Percentiles rank a stretch among this genome's conserved stretches.
Evolutionary conservation across 2,797 vertebrate species (phyloP).

Genomic region (Coregonus ussuriensis): DNA sequence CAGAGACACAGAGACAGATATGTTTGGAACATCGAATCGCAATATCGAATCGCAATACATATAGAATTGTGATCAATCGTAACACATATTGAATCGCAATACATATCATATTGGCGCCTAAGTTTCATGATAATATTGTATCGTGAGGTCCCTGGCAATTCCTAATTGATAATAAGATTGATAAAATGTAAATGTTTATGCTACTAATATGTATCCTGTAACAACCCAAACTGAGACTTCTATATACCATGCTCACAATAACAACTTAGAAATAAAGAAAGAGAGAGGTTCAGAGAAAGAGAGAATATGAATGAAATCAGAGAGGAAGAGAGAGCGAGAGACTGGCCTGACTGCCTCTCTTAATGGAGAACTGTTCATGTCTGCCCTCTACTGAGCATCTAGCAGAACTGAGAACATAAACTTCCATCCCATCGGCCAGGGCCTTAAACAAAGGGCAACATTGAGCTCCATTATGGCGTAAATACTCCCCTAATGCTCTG

Average conservation of each 20-base stretch:
- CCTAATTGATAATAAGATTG: background rate
- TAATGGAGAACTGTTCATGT: background rate
- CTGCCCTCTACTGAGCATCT: background rate
- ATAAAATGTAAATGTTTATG: too few species aligned
- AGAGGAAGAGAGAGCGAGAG: background rate
- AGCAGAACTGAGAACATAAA: background rate
- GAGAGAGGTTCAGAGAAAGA: background rate
- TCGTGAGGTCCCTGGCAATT: too few species aligned
- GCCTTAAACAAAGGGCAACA: background rate
- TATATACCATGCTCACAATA: background rate
- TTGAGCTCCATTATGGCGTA: background rate
- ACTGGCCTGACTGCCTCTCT: too few species aligned
- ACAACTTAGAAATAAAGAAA: background rate
- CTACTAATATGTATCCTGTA: background rate
- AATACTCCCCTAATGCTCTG: background rate
- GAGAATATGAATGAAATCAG: background rate
- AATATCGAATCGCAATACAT: too few species aligned
- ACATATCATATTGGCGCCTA: too few species aligned
- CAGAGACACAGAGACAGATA: too few species aligned
- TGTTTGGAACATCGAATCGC: too few species aligned
- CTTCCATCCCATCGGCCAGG: too few species aligned
- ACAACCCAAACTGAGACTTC: background rate
- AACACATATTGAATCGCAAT: too few species aligned
- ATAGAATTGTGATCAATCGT: too few species aligned
- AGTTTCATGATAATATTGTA: too few species aligned